Conservation (phyloP, 2,113 vertebrate species). For the Turdus rufiventris region DNA sequence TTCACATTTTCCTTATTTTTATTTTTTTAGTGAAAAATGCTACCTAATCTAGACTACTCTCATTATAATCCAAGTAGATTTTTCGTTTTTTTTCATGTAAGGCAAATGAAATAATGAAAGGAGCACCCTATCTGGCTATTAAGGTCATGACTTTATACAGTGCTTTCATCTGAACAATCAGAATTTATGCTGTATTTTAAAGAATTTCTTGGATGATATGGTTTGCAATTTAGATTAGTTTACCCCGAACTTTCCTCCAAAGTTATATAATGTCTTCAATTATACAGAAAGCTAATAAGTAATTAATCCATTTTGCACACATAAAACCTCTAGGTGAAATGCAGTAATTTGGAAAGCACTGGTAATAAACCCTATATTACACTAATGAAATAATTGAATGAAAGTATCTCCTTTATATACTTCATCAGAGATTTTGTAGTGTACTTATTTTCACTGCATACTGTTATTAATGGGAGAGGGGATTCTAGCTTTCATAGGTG, state of each 20-base stretch:
- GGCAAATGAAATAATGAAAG: neutral
- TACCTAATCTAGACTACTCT: neutral
- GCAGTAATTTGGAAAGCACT: neutral
- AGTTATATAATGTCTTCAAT: neutral
- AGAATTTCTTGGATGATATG: neutral
- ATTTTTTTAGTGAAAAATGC: neutral
- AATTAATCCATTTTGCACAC: neutral
- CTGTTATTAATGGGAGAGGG: neutral
- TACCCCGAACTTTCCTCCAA: neutral
- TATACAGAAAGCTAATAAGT: neutral
- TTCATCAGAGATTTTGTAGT: neutral
- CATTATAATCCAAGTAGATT: neutral
- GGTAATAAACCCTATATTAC: neutral
- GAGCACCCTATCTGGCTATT: neutral
- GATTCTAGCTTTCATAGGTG: neutral
- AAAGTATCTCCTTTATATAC: neutral
- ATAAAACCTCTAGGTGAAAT: neutral
- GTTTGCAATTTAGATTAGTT: neutral
- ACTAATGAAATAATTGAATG: neutral
- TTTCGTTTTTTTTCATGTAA: neutral
- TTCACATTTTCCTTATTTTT: neutral
- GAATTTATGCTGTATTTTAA: neutral
- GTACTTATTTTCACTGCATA: neutral
- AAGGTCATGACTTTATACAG: neutral
- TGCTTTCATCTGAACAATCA: neutral